Evolutionary conservation across 2,888 invertebrate species (phyloP).

Genomic region (Lacanobia wlatinum): DNA sequence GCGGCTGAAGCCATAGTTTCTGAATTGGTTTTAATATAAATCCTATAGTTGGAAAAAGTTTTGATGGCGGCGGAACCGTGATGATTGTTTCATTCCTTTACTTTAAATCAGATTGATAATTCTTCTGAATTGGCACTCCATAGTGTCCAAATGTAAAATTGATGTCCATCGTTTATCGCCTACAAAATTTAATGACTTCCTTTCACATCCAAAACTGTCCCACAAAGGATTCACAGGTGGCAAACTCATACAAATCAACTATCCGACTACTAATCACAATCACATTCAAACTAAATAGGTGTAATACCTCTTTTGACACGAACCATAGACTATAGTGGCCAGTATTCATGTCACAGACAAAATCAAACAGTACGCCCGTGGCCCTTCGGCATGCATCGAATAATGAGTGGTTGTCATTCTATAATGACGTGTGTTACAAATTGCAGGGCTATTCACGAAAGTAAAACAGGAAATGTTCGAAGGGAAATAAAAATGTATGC

Average conservation of each 20-base stretch:
- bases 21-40: neutral
- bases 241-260: conserved; percentile 40
- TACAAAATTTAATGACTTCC: conserved; percentile 32
- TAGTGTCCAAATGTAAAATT: conserved; percentile 10
- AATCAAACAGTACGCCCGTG: conserved; percentile 51
- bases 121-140: too few relatives aligned
- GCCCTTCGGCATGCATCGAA: conserved; percentile 64
- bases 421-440: conserved; percentile 72
- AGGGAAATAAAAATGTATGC: conserved; percentile 66
- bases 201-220: conserved; percentile 24
- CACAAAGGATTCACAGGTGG: conserved; percentile 29
- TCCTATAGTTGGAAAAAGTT: neutral
- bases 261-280: conserved; percentile 34
- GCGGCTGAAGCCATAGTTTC: neutral
- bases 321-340: conserved; percentile 47
- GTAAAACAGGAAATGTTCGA: conserved; percentile 67
- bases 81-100: neutral
- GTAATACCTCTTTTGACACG: conserved; percentile 56
- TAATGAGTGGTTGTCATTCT: conserved; percentile 76
- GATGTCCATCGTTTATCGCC: neutral
- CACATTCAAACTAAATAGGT: conserved; percentile 48
- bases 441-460: conserved; percentile 75
- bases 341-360: conserved; percentile 57
- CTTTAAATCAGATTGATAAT: neutral
- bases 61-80: neutral